Evolutionary conservation across 2,797 vertebrate species (phyloP).

Genomic region (Propithecus deckenii): DNA sequence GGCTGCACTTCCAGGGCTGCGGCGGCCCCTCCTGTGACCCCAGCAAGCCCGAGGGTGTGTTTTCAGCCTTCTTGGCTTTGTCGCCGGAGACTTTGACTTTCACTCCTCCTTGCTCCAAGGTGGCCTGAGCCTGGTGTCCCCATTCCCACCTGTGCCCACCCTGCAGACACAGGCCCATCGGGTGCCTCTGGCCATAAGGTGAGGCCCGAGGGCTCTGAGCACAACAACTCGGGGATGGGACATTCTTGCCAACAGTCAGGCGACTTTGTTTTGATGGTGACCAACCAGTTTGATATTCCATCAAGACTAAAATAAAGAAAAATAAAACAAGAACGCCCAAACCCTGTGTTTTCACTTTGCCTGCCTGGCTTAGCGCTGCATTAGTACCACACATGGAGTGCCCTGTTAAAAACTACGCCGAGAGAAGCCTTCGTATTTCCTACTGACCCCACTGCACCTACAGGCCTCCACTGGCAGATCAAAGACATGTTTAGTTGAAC

Average conservation of each 20-base stretch:
- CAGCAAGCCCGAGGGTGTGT: too few relatives aligned
- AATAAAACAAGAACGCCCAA: fast-evolving
- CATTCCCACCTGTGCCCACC: background rate
- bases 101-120: too few relatives aligned
- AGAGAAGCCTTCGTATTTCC: background rate
- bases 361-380: fast-evolving
- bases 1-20: background rate
- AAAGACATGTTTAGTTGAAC: fast-evolving
- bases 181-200: too few relatives aligned
- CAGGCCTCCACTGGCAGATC: background rate
- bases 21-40: too few relatives aligned
- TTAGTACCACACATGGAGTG: background rate
- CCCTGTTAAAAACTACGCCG: fast-evolving
- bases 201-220: fast-evolving
- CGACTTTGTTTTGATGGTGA: background rate
- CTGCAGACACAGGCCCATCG: background rate
- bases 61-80: too few relatives aligned
- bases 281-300: fast-evolving
- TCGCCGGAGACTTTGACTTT: too few relatives aligned
- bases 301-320: too few relatives aligned
- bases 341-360: fast-evolving
- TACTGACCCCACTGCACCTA: background rate
- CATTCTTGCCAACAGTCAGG: background rate
- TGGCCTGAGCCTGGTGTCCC: background rate
- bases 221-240: fast-evolving